Evolutionary conservation across 1,140 invertebrate species (phyloP).

Genomic region (Drosophila hydei): DNA sequence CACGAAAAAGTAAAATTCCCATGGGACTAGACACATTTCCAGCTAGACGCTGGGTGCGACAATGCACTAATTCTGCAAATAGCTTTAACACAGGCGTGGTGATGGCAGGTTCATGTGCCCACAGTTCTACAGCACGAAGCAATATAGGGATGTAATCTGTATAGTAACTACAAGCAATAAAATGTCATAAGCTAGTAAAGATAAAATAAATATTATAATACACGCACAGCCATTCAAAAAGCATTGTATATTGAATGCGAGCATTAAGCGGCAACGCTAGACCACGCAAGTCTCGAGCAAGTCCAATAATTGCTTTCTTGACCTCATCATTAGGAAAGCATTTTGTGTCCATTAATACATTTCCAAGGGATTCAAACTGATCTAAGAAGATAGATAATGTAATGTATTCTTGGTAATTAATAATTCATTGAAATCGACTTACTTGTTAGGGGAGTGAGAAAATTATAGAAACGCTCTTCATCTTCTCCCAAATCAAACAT

Average conservation of each 20-base stretch:
- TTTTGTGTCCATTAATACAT: constrained; percentile 88
- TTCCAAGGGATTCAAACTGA: constrained; percentile 90
- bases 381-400: constrained; percentile 85
- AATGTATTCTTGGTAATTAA: neutral
- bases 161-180: constrained; percentile 89
- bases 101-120: constrained; percentile 96
- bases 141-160: constrained; percentile 96
- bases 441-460: constrained; percentile 98
- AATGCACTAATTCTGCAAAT: constrained; percentile 97
- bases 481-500: constrained; percentile 99
- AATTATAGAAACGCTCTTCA: constrained; percentile 97
- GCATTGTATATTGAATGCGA: constrained; percentile 98
- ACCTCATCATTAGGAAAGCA: constrained; percentile 93
- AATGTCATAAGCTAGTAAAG: neutral
- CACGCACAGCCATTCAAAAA: constrained; percentile 98
- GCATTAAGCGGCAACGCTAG: constrained; percentile 98
- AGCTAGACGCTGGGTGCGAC: constrained; percentile 97
- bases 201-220: neutral
- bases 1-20: constrained; percentile 97
- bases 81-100: constrained; percentile 98
- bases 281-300: constrained; percentile 96
- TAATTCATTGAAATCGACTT: constrained; percentile 47
- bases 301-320: constrained; percentile 97
- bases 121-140: constrained; percentile 95
- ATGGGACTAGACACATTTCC: constrained; percentile 99